Evolutionary conservation across 2,113 vertebrate species (phyloP), one percentile per base, ranked within the genome.

Genomic region (Prinia subflava): DNA sequence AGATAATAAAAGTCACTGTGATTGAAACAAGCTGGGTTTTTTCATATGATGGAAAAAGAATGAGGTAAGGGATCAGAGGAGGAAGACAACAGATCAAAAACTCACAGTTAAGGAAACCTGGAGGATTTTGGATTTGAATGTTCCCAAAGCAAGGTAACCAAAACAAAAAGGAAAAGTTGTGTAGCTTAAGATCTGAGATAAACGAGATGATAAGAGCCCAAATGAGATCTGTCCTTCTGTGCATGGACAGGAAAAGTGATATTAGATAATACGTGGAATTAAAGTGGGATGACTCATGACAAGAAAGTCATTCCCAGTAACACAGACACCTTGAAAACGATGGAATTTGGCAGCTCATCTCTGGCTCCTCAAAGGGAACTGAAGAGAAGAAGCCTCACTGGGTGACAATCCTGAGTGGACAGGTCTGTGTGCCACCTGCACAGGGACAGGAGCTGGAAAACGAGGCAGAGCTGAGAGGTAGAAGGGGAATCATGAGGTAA

Each of bases 401-500:
- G 21, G 33, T 62, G 73, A 55, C n/a, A 77, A 3, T 53, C 41
- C 37, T 0, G 3, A 24, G 42, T 5, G 42, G 50, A 37, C 67
- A 86, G 37, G 15, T 69, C 76, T 69, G 17, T 42, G 7, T 78
- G 57, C 19, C 76, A 62, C 79, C 86, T 83, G 87, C 60, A 50
- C 14, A 30, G 28, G 37, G 31, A 4, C 63, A 70, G 64, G 41
- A 67, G 77, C 24, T 82, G 83, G 87, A 82, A 94, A 95, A 60
- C 15, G 24, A 55, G 73, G 33, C 33, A 69, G 31, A 53, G 60
- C 17, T 33, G 63, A 84, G 89, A 67, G 41, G 73, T 13, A 59
- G 91, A 86, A 89, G 57, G 77, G 69, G 84, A 89, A 87, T 50
- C n/a, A 46, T 76, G 92, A 94, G 57, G 31, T 88, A 37, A 85